phyloP scores from a whole-genome alignment of 1,140 invertebrate genomes.

The Brachionus angularis region DNA sequence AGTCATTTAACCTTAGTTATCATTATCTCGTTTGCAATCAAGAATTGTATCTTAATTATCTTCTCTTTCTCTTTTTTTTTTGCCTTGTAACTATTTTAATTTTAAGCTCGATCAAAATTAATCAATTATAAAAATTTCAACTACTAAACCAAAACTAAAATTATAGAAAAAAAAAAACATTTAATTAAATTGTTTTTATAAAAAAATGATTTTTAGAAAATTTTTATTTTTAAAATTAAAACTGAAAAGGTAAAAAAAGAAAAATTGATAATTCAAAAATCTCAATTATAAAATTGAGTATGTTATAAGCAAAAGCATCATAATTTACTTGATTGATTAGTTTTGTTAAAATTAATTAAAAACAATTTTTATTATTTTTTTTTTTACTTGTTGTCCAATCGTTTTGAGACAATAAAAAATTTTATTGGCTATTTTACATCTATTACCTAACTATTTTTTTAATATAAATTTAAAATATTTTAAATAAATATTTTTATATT shows the following conservation, averaged over 20 bases:
- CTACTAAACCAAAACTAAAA: no score
- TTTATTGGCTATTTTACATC: no score
- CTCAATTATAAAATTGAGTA: neutral
- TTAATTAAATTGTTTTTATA: constrained; percentile 40
- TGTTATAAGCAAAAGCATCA: constrained; percentile 37
- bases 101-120: constrained; percentile 34
- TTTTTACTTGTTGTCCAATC: constrained; percentile 4
- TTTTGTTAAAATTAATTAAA: no score
- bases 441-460: no score
- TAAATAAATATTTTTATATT: constrained; percentile 38
- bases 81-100: constrained; percentile 23
- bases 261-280: neutral
- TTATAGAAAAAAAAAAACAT: constrained; percentile 38
- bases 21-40: neutral
- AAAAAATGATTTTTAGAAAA: neutral
- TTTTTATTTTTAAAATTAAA: constrained; percentile 23
- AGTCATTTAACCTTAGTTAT: neutral
- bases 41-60: neutral
- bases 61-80: no score
- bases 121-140: constrained; percentile 35
- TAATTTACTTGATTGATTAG: constrained; percentile 33
- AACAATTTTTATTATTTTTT: neutral
- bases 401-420: no score
- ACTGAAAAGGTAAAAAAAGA: constrained; percentile 6
- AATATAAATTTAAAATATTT: constrained; percentile 29